A percentile compares a stretch with the other conserved stretches of the same genome.
Evolutionary conservation across 2,888 invertebrate species (phyloP).

Genomic region (Xestia sexstrigata): DNA sequence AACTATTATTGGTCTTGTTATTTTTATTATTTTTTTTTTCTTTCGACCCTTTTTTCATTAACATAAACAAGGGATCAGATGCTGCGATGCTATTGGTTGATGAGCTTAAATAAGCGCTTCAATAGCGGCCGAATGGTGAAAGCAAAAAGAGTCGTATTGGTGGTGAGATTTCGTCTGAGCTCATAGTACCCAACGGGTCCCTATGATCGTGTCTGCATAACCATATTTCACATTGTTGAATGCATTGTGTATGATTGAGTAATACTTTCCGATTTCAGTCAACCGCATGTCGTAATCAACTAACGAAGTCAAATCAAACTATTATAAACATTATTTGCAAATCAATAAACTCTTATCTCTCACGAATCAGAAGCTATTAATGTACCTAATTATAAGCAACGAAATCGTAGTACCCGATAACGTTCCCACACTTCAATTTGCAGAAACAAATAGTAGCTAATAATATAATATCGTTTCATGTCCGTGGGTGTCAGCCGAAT

Average conservation of each 20-base stretch:
- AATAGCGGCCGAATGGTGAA: too few species aligned
- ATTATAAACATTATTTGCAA: background rate
- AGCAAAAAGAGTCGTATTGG: too few species aligned
- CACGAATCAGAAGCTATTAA: slow-evolving; percentile 6
- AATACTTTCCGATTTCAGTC: background rate
- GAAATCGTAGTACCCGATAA: slow-evolving; percentile 28
- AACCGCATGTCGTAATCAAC: background rate
- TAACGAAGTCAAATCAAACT: background rate
- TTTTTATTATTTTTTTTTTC: too few species aligned
- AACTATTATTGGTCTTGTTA: too few species aligned
- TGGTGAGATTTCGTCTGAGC: too few species aligned
- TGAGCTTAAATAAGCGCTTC: too few species aligned
- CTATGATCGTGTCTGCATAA: background rate
- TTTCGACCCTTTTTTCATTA: too few species aligned
- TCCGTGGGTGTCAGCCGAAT: slow-evolving; percentile 62
- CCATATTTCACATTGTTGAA: background rate
- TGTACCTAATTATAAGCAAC: slow-evolving; percentile 25
- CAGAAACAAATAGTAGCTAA: slow-evolving; percentile 53
- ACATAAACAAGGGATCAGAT: too few species aligned
- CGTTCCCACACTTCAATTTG: slow-evolving; percentile 58
- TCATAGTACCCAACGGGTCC: background rate
- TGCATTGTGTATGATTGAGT: background rate
- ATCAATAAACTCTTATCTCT: slow-evolving; percentile 22
- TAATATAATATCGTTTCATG: slow-evolving; percentile 58
- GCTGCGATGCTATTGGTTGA: too few species aligned